These are phyloP conservation scores for Typhlichthys subterraneus DNA, from an alignment of 2,797 vertebrate species.

Conservation along the genomic window DNA sequence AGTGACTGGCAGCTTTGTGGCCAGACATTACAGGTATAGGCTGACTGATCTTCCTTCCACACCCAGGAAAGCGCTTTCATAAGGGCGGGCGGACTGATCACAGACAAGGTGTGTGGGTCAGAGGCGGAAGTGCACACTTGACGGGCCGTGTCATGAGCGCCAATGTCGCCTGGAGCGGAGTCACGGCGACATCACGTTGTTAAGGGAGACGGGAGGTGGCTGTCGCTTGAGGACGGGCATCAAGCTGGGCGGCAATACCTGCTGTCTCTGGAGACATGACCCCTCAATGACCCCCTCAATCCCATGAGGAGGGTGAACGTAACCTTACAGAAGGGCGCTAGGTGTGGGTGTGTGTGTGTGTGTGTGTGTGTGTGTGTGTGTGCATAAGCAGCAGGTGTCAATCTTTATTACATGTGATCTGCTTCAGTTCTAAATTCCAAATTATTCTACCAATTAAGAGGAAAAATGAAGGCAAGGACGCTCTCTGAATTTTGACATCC, in stretches of 20 bases:
- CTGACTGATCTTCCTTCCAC: slow-evolving; percentile 63
- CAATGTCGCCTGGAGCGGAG: slow-evolving; percentile 32
- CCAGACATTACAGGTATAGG: slow-evolving; percentile 49
- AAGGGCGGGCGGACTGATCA: slow-evolving; percentile 38
- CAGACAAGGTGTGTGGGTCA: slow-evolving; percentile 37
- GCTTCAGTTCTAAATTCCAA: slow-evolving; percentile 74
- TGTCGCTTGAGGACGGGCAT: slow-evolving; percentile 40
- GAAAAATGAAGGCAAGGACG: slow-evolving; percentile 76
- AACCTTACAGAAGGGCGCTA: slow-evolving; percentile 65
- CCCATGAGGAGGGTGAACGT: slow-evolving; percentile 35
- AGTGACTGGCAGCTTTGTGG: slow-evolving; percentile 41
- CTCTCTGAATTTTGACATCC: slow-evolving; percentile 71
- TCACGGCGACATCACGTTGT: slow-evolving; percentile 60
- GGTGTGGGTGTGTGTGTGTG: slow-evolving; percentile 8
- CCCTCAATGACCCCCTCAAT: slow-evolving; percentile 18
- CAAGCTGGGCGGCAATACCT: slow-evolving; percentile 31
- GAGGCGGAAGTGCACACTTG: slow-evolving; percentile 57
- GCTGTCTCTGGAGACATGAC: slow-evolving; percentile 35
- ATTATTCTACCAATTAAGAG: slow-evolving; percentile 79
- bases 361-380: slow-evolving; percentile 12
- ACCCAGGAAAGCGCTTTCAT: slow-evolving; percentile 51
- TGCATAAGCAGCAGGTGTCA: slow-evolving; percentile 76
- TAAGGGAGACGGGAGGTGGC: slow-evolving; percentile 58
- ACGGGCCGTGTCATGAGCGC: slow-evolving; percentile 55
- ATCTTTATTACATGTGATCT: slow-evolving; percentile 79